Base-by-base conservation (phyloP, 2,888 invertebrate species). In the Chalcosyrphus nemorum region DNA sequence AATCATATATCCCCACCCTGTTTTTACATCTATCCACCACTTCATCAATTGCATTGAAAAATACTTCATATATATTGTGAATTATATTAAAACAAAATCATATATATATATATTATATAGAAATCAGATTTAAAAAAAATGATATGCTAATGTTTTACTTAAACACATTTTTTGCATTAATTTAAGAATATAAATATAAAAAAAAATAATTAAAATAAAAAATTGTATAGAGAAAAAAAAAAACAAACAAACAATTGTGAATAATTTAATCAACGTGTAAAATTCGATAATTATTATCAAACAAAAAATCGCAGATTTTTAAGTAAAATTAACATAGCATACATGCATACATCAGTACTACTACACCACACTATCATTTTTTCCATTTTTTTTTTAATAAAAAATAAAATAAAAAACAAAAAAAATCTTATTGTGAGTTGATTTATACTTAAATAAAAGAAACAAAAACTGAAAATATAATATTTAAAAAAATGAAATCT, bases 141-240 rank as follows among this genome's bases (percentile, higher is more conserved):
- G 41, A 84, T 74, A 80, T 75, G 78, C 74, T 75, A 84, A 84
- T 75, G 75, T 80, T 84, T 84, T 84, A 80, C 84, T 84, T 84
- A 84, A 84, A 80, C 70, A 66, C 50, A 63, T 80, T 71, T 80
- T 84, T 84, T 84, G 84, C 80, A 70, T 74, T 84, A 80, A 84
- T 80, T 80, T 84, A 84, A 75, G 74, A 68, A 65, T 84, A 80
- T 75, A 84, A 84, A 80, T 70, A 84, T 74, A 68, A 56, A 24
- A 72, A 68, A 56, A 24, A 72, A 71, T 32, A 24, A 63, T 50
- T 50, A 57, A 66, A 76, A 54, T 35, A 65, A 61, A 66, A 68
- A 68, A 41, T 61, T 84, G 74, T 80, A 80, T 80, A 84, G 57
- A 74, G 56, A 72, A 82, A 81, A 43, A 66, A 74, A 57, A 32